A percentile compares a stretch with the other conserved stretches of the same genome.
Conservation (phyloP, 2,113 vertebrate species). For the Morone saxatilis region DNA sequence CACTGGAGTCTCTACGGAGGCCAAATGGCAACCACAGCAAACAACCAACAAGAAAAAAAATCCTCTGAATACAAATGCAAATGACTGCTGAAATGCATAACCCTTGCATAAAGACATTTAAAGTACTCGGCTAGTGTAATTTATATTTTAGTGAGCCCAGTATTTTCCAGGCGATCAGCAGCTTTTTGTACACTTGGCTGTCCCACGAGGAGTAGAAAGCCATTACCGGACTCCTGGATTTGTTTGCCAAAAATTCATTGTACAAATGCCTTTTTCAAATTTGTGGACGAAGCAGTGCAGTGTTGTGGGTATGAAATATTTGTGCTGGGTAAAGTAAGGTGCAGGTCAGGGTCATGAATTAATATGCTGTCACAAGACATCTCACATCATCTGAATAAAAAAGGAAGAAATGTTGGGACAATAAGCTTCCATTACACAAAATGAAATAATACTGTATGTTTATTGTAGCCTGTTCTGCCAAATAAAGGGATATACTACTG, state of each 20-base stretch:
- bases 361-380: slow-evolving; percentile 19
- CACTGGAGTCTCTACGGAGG: slow-evolving; percentile 69
- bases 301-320: slow-evolving; percentile 45
- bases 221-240: slow-evolving; percentile 73
- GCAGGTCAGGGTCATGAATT: slow-evolving; percentile 29
- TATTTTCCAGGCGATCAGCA: slow-evolving; percentile 80
- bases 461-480: not conserved
- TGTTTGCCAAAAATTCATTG: slow-evolving; percentile 72
- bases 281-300: slow-evolving; percentile 66
- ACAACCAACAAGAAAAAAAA: slow-evolving; percentile 58
- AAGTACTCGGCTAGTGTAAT: slow-evolving; percentile 61
- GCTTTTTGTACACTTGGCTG: slow-evolving; percentile 68
- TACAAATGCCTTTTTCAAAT: slow-evolving; percentile 67
- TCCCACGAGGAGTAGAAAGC: slow-evolving; percentile 76
- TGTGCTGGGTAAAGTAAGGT: slow-evolving; percentile 12
- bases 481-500: not conserved
- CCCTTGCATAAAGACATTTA: slow-evolving; percentile 66
- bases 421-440: not conserved
- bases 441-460: not conserved
- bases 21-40: slow-evolving; percentile 77
- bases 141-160: slow-evolving; percentile 63
- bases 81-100: slow-evolving; percentile 72
- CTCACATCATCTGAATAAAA: slow-evolving; percentile 21
- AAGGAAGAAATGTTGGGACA: not conserved
- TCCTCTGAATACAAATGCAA: slow-evolving; percentile 71